Evolutionary conservation across 2,888 invertebrate genomes (phyloP), one percentile per base, ranked within the genome.

Genomic region (Euspilapteryx auroguttella): DNA sequence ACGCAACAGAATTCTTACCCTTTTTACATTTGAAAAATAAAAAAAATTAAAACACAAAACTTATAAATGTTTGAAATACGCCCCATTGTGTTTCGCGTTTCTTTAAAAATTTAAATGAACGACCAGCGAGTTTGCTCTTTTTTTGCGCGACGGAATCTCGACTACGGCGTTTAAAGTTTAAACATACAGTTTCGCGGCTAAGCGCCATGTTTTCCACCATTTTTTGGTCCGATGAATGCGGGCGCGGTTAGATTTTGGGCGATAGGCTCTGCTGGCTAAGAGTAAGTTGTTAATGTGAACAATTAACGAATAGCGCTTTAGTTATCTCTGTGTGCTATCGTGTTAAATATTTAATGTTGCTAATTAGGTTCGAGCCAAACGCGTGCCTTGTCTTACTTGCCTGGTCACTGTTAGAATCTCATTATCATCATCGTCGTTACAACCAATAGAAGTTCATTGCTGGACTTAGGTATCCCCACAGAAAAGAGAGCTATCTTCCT

Each of bases 121-220:
- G 52, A 56, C 50, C 46, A n/a, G n/a, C n/a, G n/a, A n/a, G 50
- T 52, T 59, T 58, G 54, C 51, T 49, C 55, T 51, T 68, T 73
- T 71, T 73, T 71, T 62, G 49, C 52, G 54, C 48, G 35, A 45
- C 50, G 59, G 58, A 58, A 66, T 71, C 58, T 62, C 53, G 57
- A 49, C 54, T 64, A 68, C 63, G 68, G 73, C 73, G 73, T 73
- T 73, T 71, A 71, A 75, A 71, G n/a, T n/a, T n/a, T n/a, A n/a
- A 71, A 73, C 75, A 75, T 68, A 68, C 59, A 48, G 59, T 55
- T 65, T 73, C 71, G 68, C 71, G 63, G 69, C 59, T 73, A 69
- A 73, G 75, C 75, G 73, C 73, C 73, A 71, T 73, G 69, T 73
- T 73, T 75, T 71, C 69, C 71, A n/a, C 68, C 58, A 61, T 69